Percentiles rank a stretch among this genome's conserved stretches.
Conservation (phyloP, 2,113 vertebrate species). For the Thamnophis sirtalis region DNA sequence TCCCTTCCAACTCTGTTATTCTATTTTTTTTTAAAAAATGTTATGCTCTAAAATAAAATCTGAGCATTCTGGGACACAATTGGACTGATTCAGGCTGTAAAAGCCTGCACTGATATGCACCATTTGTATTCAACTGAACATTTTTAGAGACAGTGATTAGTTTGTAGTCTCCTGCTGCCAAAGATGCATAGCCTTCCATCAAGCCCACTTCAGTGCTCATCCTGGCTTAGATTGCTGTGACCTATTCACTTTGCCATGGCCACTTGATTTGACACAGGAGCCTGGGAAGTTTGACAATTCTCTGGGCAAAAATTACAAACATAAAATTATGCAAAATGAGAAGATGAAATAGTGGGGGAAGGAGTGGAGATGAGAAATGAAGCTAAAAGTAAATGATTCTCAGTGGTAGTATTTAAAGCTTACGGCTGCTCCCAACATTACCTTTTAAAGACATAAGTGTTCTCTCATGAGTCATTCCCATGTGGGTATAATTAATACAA, state of each 20-base stretch:
- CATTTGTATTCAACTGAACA: constrained; percentile 35
- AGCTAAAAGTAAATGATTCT: constrained; percentile 25
- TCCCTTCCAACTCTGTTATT: too few species aligned
- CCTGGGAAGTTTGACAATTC: constrained; percentile 60
- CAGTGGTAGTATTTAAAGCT: constrained; percentile 31
- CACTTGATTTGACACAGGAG: constrained; percentile 57
- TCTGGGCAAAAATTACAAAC: constrained; percentile 68
- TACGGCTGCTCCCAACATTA: constrained; percentile 33
- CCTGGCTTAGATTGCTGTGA: constrained; percentile 39
- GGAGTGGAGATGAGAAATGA: background rate
- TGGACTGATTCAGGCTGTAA: background rate
- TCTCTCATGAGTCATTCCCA: constrained; percentile 34
- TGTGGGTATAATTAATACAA: constrained; percentile 37
- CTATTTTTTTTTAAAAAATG: background rate
- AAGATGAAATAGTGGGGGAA: constrained; percentile 51
- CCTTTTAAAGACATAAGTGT: constrained; percentile 37
- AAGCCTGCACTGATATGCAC: background rate
- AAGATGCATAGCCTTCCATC: constrained; percentile 53
- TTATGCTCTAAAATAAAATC: background rate
- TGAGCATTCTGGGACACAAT: background rate
- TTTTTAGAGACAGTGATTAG: constrained; percentile 42
- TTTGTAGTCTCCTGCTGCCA: constrained; percentile 32
- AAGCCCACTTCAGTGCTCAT: constrained; percentile 29
- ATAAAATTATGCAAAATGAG: constrained; percentile 69
- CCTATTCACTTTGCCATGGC: constrained; percentile 51